Evolutionary conservation across 2,113 vertebrate species (phyloP), one percentile per base, ranked within the genome.

Genomic region (Stigmatopora nigra): DNA sequence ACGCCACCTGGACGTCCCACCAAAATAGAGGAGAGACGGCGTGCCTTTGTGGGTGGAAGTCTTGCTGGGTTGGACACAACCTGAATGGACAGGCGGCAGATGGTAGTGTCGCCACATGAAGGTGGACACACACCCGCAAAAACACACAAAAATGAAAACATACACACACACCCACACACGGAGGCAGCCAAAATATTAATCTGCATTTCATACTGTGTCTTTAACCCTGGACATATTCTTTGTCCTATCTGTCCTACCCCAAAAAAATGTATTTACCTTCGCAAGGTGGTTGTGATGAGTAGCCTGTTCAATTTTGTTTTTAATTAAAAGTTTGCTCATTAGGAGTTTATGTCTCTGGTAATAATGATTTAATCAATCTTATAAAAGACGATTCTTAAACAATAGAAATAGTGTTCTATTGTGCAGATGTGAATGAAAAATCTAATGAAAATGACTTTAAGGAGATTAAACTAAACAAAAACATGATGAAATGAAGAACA

Each of bases 81-180:
- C 69, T 71, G 41, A 5, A 56, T 12, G 36, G 77, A 78, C 80
- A 45, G 73, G 56, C 35, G 71, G 80, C 88, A 90, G 89, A 90
- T 89, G 88, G 89, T 61, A 71, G 69, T 70, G 78, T 73, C 82
- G 80, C 36, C 58, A 41, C 58, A 61, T 45, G 41, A 61, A 85
- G 75, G 82, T 67, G 78, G 72, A 79, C 69, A 74, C 63, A 66
- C 66, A 80, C 60, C 62, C 58, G 65, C 61, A 73, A 1, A 31
- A 31, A 31, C 25, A 31, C 25, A 31, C 25, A 31, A 1, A 31
- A 2, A 31, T 3, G 3, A 1, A 31, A 31, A 31, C 25, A 31
- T 31, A 31, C 25, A 79, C 66, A 80, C 60, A 62, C 58, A 67
- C 61, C 70, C 59, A 22, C 59, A 61, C 41, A 8, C n/a, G n/a